Base-by-base conservation (phyloP, 1,140 invertebrate species). In the Aporrectodea caliginosa region DNA sequence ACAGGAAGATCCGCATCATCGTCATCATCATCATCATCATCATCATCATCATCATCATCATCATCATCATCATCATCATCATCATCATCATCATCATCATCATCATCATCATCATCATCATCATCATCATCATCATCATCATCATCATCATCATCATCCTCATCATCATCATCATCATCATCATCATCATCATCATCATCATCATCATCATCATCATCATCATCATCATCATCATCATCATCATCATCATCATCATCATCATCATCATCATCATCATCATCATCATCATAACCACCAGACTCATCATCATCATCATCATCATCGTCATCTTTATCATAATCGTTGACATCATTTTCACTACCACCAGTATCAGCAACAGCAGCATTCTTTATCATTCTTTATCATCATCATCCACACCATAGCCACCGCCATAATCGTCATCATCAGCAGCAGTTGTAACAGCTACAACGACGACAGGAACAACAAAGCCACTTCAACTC, bases 151-250 rank as follows among this genome's bases (percentile, higher is more conserved):
- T 72, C 31, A 72, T 72, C 31, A 72, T 72, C 6, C 2, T 72
- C 31, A 72, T 72, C 31, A 72, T 72, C 31, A 72, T 72, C 31
- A 72, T 72, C 27, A 58, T 58, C 43, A 58, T 58, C 43, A 58
- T 58, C 43, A 58, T 58, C 43, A 58, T 58, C 43, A 58, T 58
- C 43, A 58, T 58, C 43, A 58, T 58, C 43, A 58, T 58, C 43
- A 58, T 58, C 43, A 58, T 58, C 70, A 72, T 72, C 70, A 72
- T 72, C 70, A 72, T 72, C 70, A 72, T 72, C 70, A 72, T 72
- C 70, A 58, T 58, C 43, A 58, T 58, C 43, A 58, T 58, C 43
- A 58, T 58, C 43, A 58, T 58, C 43, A 58, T 58, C 43, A 58
- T 22, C 43, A 58, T 58, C 43, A 58, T 58, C 43, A 58, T 58